Evolutionary conservation across 2,113 vertebrate genomes (phyloP).

Genomic region (Bos taurus): DNA sequence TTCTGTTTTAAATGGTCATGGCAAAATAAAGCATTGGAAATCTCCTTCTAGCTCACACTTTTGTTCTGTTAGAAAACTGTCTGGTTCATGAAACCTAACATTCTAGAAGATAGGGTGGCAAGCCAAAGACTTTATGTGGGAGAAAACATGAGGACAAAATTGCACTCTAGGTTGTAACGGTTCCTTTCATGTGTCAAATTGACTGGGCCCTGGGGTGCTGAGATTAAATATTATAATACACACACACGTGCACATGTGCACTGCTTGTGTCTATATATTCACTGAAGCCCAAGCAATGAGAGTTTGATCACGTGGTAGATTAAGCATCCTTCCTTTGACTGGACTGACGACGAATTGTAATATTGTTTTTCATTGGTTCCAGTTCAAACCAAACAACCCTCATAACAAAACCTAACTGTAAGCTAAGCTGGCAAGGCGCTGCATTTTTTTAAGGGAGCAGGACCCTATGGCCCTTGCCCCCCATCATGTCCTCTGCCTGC

Average conservation of each 20-base stretch:
- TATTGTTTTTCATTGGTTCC: neutral
- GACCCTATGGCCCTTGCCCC: neutral
- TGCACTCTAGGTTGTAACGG: neutral
- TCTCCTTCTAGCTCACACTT: neutral
- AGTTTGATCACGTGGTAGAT: neutral
- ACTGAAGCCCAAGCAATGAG: neutral
- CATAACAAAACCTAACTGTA: neutral
- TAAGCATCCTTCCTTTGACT: neutral
- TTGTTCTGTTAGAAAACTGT: neutral
- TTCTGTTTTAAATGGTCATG: neutral
- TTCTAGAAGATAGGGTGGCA: neutral
- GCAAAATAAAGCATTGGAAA: neutral
- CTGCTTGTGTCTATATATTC: neutral
- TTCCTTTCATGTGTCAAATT: neutral
- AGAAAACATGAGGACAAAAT: neutral
- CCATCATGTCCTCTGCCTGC: neutral
- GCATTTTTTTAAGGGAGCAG: neutral
- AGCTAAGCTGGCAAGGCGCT: neutral
- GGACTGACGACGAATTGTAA: neutral
- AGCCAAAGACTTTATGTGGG: neutral
- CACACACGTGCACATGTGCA: neutral
- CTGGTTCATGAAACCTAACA: neutral
- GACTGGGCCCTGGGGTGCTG: too few relatives aligned
- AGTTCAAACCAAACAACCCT: neutral
- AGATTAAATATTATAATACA: neutral